These are phyloP conservation scores for Hypselothyrea guttata DNA, from an alignment of 2,888 invertebrate species.

Conservation along the genomic window DNA sequence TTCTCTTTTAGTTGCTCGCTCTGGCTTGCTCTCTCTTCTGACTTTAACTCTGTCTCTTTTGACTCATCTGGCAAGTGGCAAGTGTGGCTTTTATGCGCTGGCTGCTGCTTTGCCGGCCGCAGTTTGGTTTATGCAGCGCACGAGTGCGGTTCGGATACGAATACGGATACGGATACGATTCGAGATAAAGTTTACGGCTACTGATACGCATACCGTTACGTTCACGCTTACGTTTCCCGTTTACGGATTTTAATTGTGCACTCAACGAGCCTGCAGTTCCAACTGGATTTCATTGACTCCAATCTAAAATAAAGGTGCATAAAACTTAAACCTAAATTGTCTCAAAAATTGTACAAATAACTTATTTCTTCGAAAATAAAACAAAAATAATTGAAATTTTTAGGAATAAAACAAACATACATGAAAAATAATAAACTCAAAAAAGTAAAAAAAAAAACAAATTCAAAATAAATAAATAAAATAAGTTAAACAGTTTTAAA, in stretches of 20 bases:
- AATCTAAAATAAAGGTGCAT: too few species aligned
- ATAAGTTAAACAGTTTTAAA: too few species aligned
- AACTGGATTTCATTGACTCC: too few species aligned
- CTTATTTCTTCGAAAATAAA: too few species aligned
- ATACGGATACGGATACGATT: conserved; percentile 36
- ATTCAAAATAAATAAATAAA: too few species aligned
- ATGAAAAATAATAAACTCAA: too few species aligned
- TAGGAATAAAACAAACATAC: too few species aligned
- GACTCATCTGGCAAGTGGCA: conserved; percentile 46
- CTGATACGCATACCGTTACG: conserved; percentile 31
- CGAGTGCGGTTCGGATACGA: conserved; percentile 65
- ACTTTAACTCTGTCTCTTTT: conserved; percentile 2
- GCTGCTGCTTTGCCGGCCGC: conserved; percentile 71
- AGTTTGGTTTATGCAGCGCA: conserved; percentile 77
- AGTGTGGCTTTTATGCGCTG: conserved; percentile 72
- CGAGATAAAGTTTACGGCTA: background rate
- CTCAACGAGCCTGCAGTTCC: background rate
- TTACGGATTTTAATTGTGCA: too few species aligned
- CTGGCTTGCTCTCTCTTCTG: conserved; percentile 31
- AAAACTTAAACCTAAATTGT: too few species aligned
- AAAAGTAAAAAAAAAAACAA: too few species aligned
- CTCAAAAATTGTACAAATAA: too few species aligned
- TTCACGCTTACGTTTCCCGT: conserved; percentile 11
- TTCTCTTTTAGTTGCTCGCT: conserved; percentile 20
- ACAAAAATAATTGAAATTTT: too few species aligned